Evolutionary conservation across 2,888 invertebrate genomes (phyloP), one percentile per base, ranked within the genome.

Genomic region (Quadroppia sp.): DNA sequence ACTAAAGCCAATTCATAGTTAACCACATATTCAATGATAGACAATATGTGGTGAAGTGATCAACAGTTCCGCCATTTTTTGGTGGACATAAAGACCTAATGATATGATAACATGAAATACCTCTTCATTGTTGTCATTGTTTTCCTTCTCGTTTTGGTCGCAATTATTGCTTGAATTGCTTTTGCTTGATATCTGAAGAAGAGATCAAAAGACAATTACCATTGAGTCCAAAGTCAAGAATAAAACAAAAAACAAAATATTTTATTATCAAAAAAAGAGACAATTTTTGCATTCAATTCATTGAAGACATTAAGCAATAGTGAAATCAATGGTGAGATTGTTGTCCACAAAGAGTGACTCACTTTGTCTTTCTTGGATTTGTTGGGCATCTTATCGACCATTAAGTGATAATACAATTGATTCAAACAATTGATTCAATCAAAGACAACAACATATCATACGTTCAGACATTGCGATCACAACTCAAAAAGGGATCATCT

Each of bases 291-390:
- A 28, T 30, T 23, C 2, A 61, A 61, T 30, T n/a, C 15, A 32
- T 30, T 23, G 25, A 61, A 7, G 25, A 61, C 17, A 61, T 61
- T 28, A 23, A 23, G 1, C 7, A 30, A 7, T 2, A 25, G n/a
- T 25, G 4, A 9, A 20, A 3, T 20, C 23, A 53, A 53, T 50
- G 7, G 15, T 20, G 13, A 6, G 23, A 61, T 9, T 9, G 30
- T 40, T 4, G n/a, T 45, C 15, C n/a, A 4, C n/a, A 30, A 61
- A 30, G 11, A n/a, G n/a, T 17, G 6, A 61, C 61, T 61, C 32
- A 61, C 61, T 61, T 61, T 61, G 11, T 61, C 61, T 32, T 61
- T 61, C 30, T 61, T 61, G 30, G 61, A 32, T 30, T 61, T 61
- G 30, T 61, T 61, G 28, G 61, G 61, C 61, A 61, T 61, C n/a